Base-by-base conservation (phyloP, 92 coral and sea anemone genomes). In the Anthopleura xanthogrammica region DNA sequence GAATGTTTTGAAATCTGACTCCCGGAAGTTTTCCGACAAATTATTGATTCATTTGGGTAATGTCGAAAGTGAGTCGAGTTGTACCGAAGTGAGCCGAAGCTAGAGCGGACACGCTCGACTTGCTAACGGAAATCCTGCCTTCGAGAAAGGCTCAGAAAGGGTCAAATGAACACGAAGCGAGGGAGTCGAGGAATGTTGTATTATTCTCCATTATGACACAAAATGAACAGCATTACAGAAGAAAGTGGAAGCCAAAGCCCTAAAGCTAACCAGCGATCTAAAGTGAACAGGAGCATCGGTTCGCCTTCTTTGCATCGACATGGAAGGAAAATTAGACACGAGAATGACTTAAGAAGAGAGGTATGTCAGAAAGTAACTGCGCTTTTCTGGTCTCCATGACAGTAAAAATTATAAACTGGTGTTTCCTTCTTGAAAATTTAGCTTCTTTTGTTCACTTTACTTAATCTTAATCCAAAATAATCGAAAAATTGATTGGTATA, bases 341-440 rank as follows among this genome's bases (percentile, higher is more conserved):
- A 84, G 79, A 79, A 85, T 79, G 83, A 75, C 43, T 24, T 79
- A 23, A 60, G 72, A 40, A 65, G 88, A 46, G 88, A 85, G 88
- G 88, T 85, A 85, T 66, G 83, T 66, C 42, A 42, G 77, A 10
- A 42, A 75, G 52, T 42, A 5, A 42, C 22, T 75, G 66, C 16
- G 16, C 58, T 41, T 20, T 24, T 16, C 22, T 16, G 42, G 88
- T 85, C 72, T 71, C 81, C 88, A 85, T 85, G 88, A 81, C 78
- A 77, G 56, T 84, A 23, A 1, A 11, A 77, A n/a, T 36, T 70
- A 73, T 70, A 36, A 23, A 72, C 65, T 81, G 54, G 75, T 43
- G 77, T 70, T 70, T 68, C 40, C 54, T 68, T 40, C 39, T 48
- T 12, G 12, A 16, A 9, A 60, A 46, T 22, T 48, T 75, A 41